phyloP scores from a whole-genome alignment of 2,797 vertebrate species.

The Macrochelys suwanniensis region DNA sequence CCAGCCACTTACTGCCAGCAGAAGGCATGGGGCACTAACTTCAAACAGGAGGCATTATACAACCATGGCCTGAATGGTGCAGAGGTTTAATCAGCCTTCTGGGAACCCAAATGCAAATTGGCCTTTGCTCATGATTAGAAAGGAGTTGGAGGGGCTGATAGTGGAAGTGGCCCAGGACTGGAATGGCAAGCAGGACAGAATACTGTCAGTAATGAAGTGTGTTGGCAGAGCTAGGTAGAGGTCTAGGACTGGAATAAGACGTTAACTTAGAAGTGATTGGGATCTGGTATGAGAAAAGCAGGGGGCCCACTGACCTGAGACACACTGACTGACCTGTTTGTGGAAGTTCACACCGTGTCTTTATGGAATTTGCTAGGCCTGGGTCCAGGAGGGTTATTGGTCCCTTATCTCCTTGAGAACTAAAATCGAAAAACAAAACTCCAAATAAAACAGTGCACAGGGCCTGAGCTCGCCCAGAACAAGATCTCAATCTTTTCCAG shows the following conservation, averaged over 20 bases:
- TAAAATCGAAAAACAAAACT: background rate
- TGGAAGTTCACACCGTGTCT: background rate
- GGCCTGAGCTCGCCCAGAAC: background rate
- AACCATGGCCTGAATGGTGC: background rate
- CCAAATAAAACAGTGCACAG: background rate
- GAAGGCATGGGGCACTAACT: background rate
- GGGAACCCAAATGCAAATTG: background rate
- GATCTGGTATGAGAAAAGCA: background rate
- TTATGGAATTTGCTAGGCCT: background rate
- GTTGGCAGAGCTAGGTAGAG: background rate
- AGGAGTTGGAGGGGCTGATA: background rate
- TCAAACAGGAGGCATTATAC: background rate
- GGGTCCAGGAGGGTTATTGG: background rate
- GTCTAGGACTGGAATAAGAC: background rate
- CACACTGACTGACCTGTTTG: background rate
- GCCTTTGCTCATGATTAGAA: background rate
- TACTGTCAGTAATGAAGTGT: background rate
- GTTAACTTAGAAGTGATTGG: background rate
- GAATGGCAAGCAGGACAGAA: background rate
- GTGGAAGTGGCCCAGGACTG: background rate
- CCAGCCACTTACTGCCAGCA: background rate
- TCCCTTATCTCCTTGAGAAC: background rate
- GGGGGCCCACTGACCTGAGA: background rate
- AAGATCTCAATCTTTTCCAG: background rate
- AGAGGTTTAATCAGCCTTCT: background rate